Percentiles rank a stretch among this genome's conserved stretches.
Evolutionary conservation across 2,797 vertebrate species (phyloP).

Genomic region (Protosalanx chinensis): DNA sequence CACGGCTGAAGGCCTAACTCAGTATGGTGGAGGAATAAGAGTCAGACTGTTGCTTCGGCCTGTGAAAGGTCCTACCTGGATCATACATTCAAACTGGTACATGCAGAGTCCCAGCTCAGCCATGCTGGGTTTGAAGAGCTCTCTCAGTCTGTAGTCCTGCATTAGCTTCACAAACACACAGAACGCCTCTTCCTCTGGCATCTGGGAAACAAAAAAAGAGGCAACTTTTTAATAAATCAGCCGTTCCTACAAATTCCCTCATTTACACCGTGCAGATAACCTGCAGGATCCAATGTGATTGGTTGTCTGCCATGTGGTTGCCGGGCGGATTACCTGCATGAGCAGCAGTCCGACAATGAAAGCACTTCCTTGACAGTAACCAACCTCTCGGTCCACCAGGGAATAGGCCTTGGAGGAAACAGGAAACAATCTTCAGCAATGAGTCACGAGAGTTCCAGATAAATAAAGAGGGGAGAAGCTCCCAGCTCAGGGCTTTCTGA

Average conservation of each 20-base stretch:
- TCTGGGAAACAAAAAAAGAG: slow-evolving; percentile 68
- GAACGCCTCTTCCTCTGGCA: slow-evolving; percentile 99
- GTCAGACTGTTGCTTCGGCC: neutral
- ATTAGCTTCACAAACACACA: slow-evolving; percentile 99
- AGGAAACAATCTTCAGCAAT: slow-evolving; percentile 31
- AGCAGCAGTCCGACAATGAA: slow-evolving; percentile 97
- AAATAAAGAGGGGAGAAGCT: neutral
- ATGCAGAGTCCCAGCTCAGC: slow-evolving; percentile 98
- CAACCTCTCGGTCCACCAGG: slow-evolving; percentile 96
- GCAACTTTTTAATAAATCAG: slow-evolving; percentile 6
- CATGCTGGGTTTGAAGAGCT: slow-evolving; percentile 99
- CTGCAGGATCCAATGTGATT: neutral
- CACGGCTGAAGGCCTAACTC: too few species aligned
- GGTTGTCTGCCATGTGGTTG: neutral
- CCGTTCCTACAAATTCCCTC: neutral
- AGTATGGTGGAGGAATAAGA: neutral
- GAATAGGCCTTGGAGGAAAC: slow-evolving; percentile 87
- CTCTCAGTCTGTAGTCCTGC: slow-evolving; percentile 97
- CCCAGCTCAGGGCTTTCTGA: neutral
- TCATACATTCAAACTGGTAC: slow-evolving; percentile 99
- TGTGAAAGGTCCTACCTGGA: slow-evolving; percentile 80
- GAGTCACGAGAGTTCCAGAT: slow-evolving; percentile 2
- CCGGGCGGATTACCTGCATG: slow-evolving; percentile 84
- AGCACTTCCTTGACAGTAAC: slow-evolving; percentile 98
- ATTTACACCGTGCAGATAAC: neutral